Evolutionary conservation across 2,797 vertebrate species (phyloP).

Genomic region (Spondyliosoma cantharus): DNA sequence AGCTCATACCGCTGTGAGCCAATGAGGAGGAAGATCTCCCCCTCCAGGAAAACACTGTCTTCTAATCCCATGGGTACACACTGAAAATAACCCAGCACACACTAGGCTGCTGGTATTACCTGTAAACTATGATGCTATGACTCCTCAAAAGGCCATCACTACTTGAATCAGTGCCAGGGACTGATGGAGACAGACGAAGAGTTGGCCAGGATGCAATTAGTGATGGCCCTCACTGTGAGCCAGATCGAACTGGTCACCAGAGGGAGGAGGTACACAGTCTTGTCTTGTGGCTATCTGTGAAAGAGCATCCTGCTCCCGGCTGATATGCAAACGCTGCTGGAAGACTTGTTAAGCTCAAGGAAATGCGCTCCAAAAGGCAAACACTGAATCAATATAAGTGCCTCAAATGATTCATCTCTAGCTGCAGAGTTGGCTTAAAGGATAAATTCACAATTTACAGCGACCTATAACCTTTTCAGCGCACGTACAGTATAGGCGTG

Average conservation of each 20-base stretch:
- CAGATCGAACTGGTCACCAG: conserved; percentile 21
- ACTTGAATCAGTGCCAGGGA: conserved; percentile 3
- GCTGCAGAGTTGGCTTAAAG: neutral
- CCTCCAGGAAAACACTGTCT: conserved; percentile 37
- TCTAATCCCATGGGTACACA: conserved; percentile 74
- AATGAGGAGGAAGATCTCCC: conserved; percentile 42
- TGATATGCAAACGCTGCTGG: neutral
- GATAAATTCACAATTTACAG: neutral
- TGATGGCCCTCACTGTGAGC: neutral
- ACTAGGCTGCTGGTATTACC: conserved; percentile 32
- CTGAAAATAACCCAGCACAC: conserved; percentile 77
- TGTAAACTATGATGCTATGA: conserved; percentile 42
- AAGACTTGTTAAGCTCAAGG: neutral
- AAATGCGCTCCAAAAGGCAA: neutral
- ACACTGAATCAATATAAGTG: neutral
- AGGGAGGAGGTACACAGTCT: neutral
- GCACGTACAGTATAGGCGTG: neutral
- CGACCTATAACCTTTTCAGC: neutral
- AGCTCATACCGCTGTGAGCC: conserved; percentile 37
- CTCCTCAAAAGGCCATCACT: conserved; percentile 29
- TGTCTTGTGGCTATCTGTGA: neutral
- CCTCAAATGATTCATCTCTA: neutral
- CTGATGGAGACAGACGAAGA: neutral
- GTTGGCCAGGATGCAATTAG: neutral
- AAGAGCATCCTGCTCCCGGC: neutral